Conservation (phyloP, 2,113 vertebrate species). For the Ochotona curzoniae region DNA sequence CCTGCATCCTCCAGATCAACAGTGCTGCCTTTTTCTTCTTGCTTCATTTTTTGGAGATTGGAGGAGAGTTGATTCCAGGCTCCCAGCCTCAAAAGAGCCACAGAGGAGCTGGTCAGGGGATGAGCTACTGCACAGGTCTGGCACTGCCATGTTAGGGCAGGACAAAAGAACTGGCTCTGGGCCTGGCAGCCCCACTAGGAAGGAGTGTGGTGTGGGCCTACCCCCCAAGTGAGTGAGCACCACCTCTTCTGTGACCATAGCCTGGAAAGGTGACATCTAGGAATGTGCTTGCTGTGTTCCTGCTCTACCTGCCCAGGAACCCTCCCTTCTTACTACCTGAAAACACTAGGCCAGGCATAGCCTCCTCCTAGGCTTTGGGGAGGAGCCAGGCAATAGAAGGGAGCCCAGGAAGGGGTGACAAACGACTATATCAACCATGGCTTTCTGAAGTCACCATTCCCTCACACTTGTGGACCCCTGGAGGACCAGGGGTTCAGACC, state of each 20-base stretch:
- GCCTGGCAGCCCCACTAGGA: not conserved
- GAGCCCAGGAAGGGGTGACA: not conserved
- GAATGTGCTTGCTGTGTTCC: not conserved
- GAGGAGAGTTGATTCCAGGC: not conserved
- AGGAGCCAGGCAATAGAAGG: not conserved
- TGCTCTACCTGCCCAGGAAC: not conserved
- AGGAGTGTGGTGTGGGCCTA: not conserved
- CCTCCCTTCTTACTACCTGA: not conserved
- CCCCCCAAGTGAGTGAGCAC: not conserved
- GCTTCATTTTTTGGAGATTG: not conserved
- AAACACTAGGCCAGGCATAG: not conserved
- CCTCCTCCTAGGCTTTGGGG: not conserved
- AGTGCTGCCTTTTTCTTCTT: not conserved
- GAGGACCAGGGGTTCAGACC: conserved; percentile 12
- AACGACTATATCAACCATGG: not conserved
- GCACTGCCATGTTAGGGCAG: not conserved
- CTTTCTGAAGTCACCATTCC: conserved; percentile 16
- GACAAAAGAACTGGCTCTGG: not conserved
- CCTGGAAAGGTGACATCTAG: not conserved
- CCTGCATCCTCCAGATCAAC: not conserved
- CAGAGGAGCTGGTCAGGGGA: not conserved
- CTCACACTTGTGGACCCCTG: not conserved
- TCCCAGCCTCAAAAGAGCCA: conserved; percentile 30
- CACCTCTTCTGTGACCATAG: not conserved
- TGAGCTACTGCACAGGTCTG: not conserved